These are phyloP conservation scores for Microplitis demolitor DNA, from an alignment of 1,140 invertebrate species.

Conservation along the genomic window DNA sequence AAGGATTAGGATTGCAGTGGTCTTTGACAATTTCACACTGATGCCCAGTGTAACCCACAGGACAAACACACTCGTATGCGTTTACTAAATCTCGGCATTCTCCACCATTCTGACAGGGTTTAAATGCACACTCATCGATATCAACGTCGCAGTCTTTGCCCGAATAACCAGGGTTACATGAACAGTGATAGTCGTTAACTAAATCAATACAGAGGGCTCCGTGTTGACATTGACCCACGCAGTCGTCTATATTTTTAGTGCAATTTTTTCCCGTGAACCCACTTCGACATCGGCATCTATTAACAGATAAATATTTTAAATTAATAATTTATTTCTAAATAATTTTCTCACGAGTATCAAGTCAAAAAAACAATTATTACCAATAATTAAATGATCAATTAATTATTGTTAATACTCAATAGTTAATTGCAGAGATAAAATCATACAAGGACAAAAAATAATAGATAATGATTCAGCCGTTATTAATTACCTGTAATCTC, in stretches of 20 bases:
- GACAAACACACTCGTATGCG: conserved; percentile 82
- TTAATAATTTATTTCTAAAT: neutral
- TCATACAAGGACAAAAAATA: neutral
- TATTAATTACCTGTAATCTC: conserved; percentile 71
- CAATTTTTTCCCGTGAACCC: conserved; percentile 90
- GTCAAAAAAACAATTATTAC: neutral
- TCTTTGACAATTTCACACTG: conserved; percentile 84
- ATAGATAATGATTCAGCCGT: conserved; percentile 12
- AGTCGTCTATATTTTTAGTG: conserved; percentile 87
- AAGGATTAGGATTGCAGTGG: conserved; percentile 82
- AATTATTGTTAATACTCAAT: neutral
- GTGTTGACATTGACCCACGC: conserved; percentile 84
- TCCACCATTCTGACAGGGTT: conserved; percentile 84
- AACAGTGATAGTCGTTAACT: conserved; percentile 82
- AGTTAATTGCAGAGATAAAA: neutral
- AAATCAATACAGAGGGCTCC: conserved; percentile 85
- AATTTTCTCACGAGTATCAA: no score
- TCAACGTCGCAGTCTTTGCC: conserved; percentile 74
- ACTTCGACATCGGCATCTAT: conserved; percentile 76
- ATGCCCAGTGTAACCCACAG: conserved; percentile 78
- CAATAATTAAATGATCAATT: neutral
- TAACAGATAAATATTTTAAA: neutral
- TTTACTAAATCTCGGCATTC: conserved; percentile 83
- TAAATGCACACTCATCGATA: conserved; percentile 74
- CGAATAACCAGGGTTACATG: conserved; percentile 80